phyloP scores from a whole-genome alignment of 2,797 vertebrate genomes.

The Adelosebastes latens region DNA sequence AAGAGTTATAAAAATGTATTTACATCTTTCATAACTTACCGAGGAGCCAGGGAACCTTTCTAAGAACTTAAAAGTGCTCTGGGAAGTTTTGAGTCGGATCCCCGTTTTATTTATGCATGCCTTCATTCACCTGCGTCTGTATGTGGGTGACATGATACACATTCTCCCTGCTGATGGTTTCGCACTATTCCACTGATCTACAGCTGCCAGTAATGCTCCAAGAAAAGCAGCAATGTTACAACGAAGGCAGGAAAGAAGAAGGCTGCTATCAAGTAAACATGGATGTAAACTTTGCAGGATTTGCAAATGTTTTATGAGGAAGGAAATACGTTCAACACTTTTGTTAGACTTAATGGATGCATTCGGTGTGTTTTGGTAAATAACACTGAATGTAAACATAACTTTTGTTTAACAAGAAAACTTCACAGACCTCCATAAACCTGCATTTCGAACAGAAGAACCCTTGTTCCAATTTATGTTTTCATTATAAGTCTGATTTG shows the following conservation, averaged over 20 bases:
- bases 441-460: background rate
- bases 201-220: background rate
- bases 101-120: background rate
- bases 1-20: background rate
- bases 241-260: background rate
- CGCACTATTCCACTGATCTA: background rate
- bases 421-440: background rate
- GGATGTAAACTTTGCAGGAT: background rate
- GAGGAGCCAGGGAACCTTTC: background rate
- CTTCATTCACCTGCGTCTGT: rapidly evolving
- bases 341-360: background rate
- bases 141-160: background rate
- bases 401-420: background rate
- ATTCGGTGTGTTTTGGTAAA: background rate
- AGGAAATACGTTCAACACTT: background rate
- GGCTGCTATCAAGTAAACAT: background rate
- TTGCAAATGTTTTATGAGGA: too few species aligned
- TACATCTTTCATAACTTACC: background rate
- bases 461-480: background rate
- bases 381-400: background rate
- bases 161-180: background rate
- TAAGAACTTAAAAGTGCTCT: background rate
- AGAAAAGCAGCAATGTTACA: background rate
- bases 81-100: background rate
- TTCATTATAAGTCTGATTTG: too few species aligned